Evolutionary conservation across 1,140 invertebrate species (phyloP), one percentile per base, ranked within the genome.

Genomic region (Musca vetustissima): DNA sequence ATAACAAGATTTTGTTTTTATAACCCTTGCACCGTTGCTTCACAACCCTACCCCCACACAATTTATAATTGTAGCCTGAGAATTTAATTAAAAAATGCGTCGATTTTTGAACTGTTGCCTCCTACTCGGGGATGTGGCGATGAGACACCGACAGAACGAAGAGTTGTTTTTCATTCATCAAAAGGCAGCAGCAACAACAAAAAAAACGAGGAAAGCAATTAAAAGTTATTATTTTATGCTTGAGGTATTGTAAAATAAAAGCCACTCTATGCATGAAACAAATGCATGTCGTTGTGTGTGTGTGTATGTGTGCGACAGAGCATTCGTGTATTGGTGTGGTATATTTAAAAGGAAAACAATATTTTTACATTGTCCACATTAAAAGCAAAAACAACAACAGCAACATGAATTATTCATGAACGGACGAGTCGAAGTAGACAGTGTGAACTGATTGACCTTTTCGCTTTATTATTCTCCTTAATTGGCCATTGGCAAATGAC

Each of bases 151-250:
- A 43, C 1, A 13, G 36, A 32, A 8, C 4, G 55, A 15, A n/a
- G 2, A 8, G 9, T 61, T 43, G 55, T 59, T 7, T 17, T 59
- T 52, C 4, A 52, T 52, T 52, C 21, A 43, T 9, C 1, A 61
- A 43, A 61, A 52, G 8, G 17, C n/a, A n/a, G n/a, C n/a, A n/a
- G n/a, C n/a, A n/a, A n/a, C n/a, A n/a, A n/a, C n/a, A n/a, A 13
- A 52, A 9, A 19, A 9, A 19, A 52, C 19, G 21, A 22, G 17
- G 57, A 61, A 61, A n/a, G 57, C 57, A 61, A 61, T 61, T 61
- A 61, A 61, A 61, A 61, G 57, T 61, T 61, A 61, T 61, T 61
- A 61, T 61, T 61, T 61, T 57, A 47, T 55, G 49, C 50, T 47
- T 57, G 43, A 57, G 53, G 21, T 25, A 17, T 25, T 67, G 3